Evolutionary conservation across 35 echinoderm and acorn worm genomes (phyloP).

Genomic region (Eucidaris tribuloides): DNA sequence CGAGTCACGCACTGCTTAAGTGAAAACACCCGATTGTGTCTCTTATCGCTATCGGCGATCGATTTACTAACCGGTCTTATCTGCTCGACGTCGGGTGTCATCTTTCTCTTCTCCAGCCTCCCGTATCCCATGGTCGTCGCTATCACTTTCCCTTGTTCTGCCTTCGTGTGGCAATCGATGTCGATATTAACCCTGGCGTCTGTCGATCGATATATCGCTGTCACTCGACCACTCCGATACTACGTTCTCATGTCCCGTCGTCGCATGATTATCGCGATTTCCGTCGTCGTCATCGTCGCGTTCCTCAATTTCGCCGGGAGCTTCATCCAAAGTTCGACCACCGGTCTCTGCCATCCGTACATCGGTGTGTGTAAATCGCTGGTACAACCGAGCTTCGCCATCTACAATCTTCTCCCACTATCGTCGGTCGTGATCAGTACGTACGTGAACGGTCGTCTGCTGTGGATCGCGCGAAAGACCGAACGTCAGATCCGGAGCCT

Average conservation of each 20-base stretch:
- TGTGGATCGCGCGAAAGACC: background rate
- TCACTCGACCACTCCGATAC: conserved; percentile 45
- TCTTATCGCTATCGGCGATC: background rate
- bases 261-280: background rate
- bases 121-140: background rate
- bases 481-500: conserved; percentile 10
- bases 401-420: conserved; percentile 26
- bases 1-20: background rate
- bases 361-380: background rate
- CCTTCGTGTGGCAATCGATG: conserved; percentile 11
- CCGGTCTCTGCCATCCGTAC: conserved; percentile 4
- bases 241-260: conserved; percentile 1
- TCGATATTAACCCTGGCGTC: background rate
- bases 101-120: background rate
- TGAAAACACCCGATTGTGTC: background rate
- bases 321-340: background rate
- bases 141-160: background rate
- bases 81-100: background rate
- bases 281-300: background rate
- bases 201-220: conserved; percentile 41
- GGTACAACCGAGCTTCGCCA: background rate
- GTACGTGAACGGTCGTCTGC: conserved; percentile 6
- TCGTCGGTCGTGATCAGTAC: background rate
- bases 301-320: background rate
- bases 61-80: background rate